Evolutionary conservation across 2,888 invertebrate genomes (phyloP), one percentile per base, ranked within the genome.

Genomic region (Taphrorychus bicolor): DNA sequence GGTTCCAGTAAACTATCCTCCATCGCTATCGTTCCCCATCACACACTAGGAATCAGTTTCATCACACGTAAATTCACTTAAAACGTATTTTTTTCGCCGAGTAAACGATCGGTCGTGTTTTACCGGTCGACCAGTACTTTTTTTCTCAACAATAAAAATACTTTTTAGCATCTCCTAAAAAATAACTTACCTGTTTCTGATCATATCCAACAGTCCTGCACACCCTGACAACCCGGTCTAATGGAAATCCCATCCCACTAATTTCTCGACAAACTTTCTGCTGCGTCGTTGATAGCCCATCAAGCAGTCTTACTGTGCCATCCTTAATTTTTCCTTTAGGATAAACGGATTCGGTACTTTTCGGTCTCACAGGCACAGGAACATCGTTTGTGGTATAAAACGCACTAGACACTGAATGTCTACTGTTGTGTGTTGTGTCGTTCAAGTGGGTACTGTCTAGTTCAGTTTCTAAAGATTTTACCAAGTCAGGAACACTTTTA

Each of bases 221-320:
- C n/a, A 93, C 91, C 75, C 93, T 87, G 3, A 92, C 90, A 16
- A 93, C 94, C 80, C 93, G 87, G 65, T 91, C 87, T 58, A 92
- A 79, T 0, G 93, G 91, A 79, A 97, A 97, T 0, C 97, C 97
- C 96, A 97, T 97, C 69, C 89, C 87, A 76, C 89, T 89, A 66
- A 96, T 89, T 72, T 89, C 89, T 76, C 87, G 86, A 59, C 91
- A 92, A 77, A 93, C 84, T 41, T 84, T 85, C 80, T 91, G 90
- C 62, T 87, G 83, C 58, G 86, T 84, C 9, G 82, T 79, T 22
- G 87, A 82, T 73, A 89, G 80, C 76, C 84, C 81, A 32, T 81
- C 81, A 52, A 82, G 68, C 0, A 59, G 60, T 23, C 66, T 57
- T 5, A 52, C 24, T 51, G 53, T 40, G 0, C 41, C 60, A 40